Evolutionary conservation across 2,113 vertebrate genomes (phyloP), one percentile per base, ranked within the genome.

Genomic region (Hypomesus transpacificus): DNA sequence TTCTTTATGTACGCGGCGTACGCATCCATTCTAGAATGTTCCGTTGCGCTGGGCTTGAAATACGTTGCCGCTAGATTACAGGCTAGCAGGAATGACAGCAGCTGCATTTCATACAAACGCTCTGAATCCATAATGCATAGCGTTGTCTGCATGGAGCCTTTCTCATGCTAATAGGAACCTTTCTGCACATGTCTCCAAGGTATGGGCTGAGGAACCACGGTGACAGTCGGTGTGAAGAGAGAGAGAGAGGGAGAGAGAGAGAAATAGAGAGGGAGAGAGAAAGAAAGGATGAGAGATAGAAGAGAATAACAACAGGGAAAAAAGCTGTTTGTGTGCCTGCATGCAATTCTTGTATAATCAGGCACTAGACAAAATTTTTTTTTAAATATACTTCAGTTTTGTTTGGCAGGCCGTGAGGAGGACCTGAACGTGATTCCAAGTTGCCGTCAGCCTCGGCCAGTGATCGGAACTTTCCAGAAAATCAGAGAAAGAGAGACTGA

Each of bases 121-220:
- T 75, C 85, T 85, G 86, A 89, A 92, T 90, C 85, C 83, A 85
- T 91, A 90, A 91, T 90, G 86, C 88, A 86, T 82, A 83, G 79
- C 80, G 85, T 88, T 88, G 89, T 90, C 89, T 88, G 86, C 80
- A 69, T 83, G 81, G 86, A 89, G 82, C 81, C 86, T 90, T 90
- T 91, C 87, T 88, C 86, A 91, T 92, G 88, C 89, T 89, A 91
- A 92, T 91, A 83, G 73, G 68, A 86, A 89, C 88, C 87, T 90
- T 90, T 88, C 88, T 83, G 77, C 81, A 73, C 76, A 84, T 80
- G 86, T 90, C 88, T 89, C 85, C 75, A 83, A 89, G 86, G 87
- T 87, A 85, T 76, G 77, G 81, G 81, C 66, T 62, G 26, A 26
- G 31, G 50, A 62, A 28, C 74, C n/a, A 46, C 13, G 69, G 57